Evolutionary conservation across 2,888 invertebrate species (phyloP).

Genomic region (Eupithecia pulchellata): DNA sequence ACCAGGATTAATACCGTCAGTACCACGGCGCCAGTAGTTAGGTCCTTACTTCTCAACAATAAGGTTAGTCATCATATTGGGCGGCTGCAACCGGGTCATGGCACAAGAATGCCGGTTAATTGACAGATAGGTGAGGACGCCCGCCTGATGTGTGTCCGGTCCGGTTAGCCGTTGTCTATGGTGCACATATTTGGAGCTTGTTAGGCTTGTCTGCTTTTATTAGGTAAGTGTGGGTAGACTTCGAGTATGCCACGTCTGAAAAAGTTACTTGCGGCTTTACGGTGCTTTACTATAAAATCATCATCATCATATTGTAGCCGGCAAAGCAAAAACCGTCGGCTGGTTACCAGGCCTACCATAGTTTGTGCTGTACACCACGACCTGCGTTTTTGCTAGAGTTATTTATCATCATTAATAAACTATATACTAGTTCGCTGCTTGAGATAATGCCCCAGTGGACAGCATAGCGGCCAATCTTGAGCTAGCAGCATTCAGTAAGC

Average conservation of each 20-base stretch:
- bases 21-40: not conserved
- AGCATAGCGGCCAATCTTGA: too few species aligned
- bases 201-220: slow-evolving; percentile 18
- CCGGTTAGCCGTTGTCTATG: slow-evolving; percentile 30
- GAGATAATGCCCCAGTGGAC: too few species aligned
- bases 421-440: too few species aligned
- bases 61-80: slow-evolving; percentile 40
- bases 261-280: not conserved
- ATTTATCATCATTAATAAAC: too few species aligned
- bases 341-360: too few species aligned
- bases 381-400: too few species aligned
- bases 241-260: slow-evolving; percentile 4
- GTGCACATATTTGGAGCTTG: slow-evolving; percentile 27
- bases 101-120: slow-evolving; percentile 78
- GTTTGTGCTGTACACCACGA: too few species aligned
- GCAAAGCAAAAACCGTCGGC: too few species aligned
- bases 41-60: not conserved
- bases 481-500: too few species aligned
- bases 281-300: too few species aligned
- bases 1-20: not conserved
- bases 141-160: slow-evolving; percentile 50
- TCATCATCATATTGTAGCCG: too few species aligned
- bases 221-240: slow-evolving; percentile 11
- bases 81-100: slow-evolving; percentile 62
- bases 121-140: slow-evolving; percentile 76